Evolutionary conservation across 35 echinoderm and acorn worm genomes (phyloP), one percentile per base, ranked within the genome.

Genomic region (Apostichopus parvimensis): DNA sequence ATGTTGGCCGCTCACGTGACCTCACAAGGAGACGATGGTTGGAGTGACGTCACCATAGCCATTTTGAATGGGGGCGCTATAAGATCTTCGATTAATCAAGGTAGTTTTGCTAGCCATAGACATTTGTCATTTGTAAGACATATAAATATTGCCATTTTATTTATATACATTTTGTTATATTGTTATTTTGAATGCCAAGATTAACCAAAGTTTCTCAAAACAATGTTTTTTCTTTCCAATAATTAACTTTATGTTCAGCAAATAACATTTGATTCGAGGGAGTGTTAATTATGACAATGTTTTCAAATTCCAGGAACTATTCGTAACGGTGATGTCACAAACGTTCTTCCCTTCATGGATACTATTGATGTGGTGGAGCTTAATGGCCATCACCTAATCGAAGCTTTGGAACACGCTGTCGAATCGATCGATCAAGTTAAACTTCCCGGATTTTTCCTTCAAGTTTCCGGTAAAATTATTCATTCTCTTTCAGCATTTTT

Each of bases 41-140:
- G 96, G 96, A 98, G 93, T 91, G 91, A 95, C 83, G 96, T 98
- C 93, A 90, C 90, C 53, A 95, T 98, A 3, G 96, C 94, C 0
- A 79, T 98, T 6, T 57, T 94, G 52, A 95, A 98, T 83, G 93
- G 86, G n/a, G 96, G 96, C 9, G 91, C 89, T 13, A 98, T 98
- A 12, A 59, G 94, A 79, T 24, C 92, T 34, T 92, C 94, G 12
- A 91, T 98, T 1, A 56, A 15, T 60, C 70, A 77, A 71, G 96
- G 96, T 95, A 87, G 8, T 45, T 34, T 34, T 34, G 28, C 28
- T 34, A 34, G 24, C 24, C 24, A 25, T 25, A 0, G 24, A 25
- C 24, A 25, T 25, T 25, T 25, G 24, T 25, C 0, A 25, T 25
- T 25, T 25, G 24, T 25, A 25, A 45, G 34, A 45, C 34, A 45